phyloP scores from a whole-genome alignment of 2,797 vertebrate genomes.

The Mormyrops boulengeri region DNA sequence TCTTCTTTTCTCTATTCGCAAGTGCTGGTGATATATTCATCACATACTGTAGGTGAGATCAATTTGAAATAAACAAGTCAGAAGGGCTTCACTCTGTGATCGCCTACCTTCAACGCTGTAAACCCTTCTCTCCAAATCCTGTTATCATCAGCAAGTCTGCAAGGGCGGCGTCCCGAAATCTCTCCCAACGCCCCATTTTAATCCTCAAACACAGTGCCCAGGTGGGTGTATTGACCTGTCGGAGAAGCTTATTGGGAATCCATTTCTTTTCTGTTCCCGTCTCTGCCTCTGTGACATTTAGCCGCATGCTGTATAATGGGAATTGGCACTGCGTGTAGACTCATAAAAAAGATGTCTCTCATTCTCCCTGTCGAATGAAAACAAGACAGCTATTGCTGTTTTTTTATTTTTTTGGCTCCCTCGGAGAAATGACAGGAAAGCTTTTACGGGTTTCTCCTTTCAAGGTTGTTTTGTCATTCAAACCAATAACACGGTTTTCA shows the following conservation, averaged over 20 bases:
- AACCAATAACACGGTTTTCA: background rate
- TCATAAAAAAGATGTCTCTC: constrained; percentile 14
- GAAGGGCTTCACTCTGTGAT: background rate
- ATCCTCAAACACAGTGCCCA: background rate
- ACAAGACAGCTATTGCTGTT: background rate
- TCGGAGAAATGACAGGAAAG: background rate
- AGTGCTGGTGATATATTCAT: constrained; percentile 15
- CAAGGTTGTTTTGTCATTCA: background rate
- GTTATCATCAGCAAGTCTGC: background rate
- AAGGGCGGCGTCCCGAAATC: background rate
- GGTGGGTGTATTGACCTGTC: constrained; percentile 3
- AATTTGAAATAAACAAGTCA: constrained; percentile 11
- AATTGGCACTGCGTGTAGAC: background rate
- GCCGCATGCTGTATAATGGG: background rate
- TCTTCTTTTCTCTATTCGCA: background rate
- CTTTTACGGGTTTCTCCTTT: background rate
- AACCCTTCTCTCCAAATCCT: background rate
- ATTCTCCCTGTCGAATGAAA: background rate
- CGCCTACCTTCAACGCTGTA: background rate
- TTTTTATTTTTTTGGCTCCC: background rate
- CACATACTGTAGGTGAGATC: background rate
- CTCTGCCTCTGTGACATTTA: constrained; percentile 14
- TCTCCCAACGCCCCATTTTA: background rate
- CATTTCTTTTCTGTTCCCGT: background rate
- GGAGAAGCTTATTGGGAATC: constrained; percentile 10